Conservation (phyloP, 2,113 vertebrate species). For the Stictonetta naevosa region DNA sequence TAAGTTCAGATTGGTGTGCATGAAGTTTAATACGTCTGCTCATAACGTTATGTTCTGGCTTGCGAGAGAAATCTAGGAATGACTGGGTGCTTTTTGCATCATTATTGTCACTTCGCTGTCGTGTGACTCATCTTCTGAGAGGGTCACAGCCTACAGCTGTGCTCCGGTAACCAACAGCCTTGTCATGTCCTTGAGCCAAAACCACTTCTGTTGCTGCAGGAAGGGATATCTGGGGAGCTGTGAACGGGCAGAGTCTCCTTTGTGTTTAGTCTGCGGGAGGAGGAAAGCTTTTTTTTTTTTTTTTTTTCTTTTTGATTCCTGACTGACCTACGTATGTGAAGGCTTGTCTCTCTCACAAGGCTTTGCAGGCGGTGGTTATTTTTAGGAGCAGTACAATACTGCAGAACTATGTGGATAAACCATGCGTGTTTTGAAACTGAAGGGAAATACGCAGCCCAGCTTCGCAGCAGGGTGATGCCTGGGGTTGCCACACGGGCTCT, state of each 20-base stretch:
- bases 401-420: slow-evolving; percentile 1
- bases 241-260: not conserved
- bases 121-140: not conserved
- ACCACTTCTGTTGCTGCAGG: not conserved
- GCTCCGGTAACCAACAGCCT: not conserved
- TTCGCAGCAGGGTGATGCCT: not conserved
- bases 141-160: not conserved
- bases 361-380: slow-evolving; percentile 17
- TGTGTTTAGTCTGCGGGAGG: not conserved
- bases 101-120: not conserved
- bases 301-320: not conserved
- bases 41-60: not conserved
- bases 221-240: not conserved
- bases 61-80: not conserved
- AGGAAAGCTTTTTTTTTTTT: not conserved
- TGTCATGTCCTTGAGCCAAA: not conserved
- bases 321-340: not conserved
- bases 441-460: not conserved
- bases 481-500: not conserved
- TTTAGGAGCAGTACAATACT: slow-evolving; percentile 23
- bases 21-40: not conserved
- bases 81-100: not conserved
- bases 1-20: not conserved
- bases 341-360: not conserved
- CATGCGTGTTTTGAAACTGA: not conserved